A percentile compares a stretch with the other conserved stretches of the same genome.
These are phyloP conservation scores for Stenurella melanura DNA, from an alignment of 2,888 invertebrate genomes.

Conservation along the genomic window DNA sequence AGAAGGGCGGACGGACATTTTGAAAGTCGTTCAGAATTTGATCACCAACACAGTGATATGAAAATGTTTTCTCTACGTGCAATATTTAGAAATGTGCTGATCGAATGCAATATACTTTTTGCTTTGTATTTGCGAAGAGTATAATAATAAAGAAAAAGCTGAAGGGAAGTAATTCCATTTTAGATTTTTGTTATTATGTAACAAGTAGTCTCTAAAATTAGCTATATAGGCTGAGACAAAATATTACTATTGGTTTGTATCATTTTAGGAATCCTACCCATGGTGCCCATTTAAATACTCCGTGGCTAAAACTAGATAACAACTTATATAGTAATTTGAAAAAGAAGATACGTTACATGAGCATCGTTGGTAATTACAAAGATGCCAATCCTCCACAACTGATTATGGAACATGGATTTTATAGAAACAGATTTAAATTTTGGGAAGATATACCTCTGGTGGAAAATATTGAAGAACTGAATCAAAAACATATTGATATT, in stretches of 20 bases:
- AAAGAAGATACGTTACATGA: constrained; percentile 50
- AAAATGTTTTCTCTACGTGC: too few relatives aligned
- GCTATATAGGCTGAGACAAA: too few relatives aligned
- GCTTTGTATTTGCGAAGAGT: too few relatives aligned
- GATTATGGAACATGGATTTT: constrained; percentile 55
- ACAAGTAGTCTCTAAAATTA: too few relatives aligned
- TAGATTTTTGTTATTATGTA: background rate
- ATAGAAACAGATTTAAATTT: constrained; percentile 58
- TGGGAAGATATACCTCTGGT: constrained; percentile 58
- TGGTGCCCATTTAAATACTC: background rate
- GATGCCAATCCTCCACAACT: constrained; percentile 33
- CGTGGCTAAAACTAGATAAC: constrained; percentile 19
- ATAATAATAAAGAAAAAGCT: too few relatives aligned
- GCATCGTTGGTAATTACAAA: constrained; percentile 45
- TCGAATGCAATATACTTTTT: too few relatives aligned
- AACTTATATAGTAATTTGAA: background rate
- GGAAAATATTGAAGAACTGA: constrained; percentile 58
- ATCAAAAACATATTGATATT: constrained; percentile 40
- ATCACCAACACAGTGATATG: too few relatives aligned
- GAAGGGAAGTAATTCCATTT: too few relatives aligned
- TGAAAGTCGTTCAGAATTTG: too few relatives aligned
- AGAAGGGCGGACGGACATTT: too few relatives aligned
- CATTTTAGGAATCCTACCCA: constrained; percentile 40
- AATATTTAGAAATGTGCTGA: too few relatives aligned
- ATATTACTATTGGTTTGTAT: constrained; percentile 34